A percentile compares a stretch with the other conserved stretches of the same genome.
phyloP scores from a whole-genome alignment of 2,888 invertebrate species.

The Lasius fuliginosus region DNA sequence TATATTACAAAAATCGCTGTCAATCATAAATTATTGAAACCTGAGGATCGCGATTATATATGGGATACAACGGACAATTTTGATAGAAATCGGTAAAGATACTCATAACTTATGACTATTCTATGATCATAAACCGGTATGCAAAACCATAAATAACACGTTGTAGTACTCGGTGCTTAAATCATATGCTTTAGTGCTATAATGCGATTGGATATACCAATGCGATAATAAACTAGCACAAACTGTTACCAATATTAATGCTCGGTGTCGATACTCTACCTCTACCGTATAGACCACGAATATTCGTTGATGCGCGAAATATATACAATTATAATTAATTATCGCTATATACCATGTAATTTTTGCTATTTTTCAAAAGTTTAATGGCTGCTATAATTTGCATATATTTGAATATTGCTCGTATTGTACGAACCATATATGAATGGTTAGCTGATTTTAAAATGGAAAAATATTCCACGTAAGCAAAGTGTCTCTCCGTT shows the following conservation, averaged over 20 bases:
- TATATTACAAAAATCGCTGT: background rate
- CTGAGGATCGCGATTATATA: background rate
- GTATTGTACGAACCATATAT: background rate
- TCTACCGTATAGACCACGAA: background rate
- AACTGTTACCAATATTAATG: background rate
- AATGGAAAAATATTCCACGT: background rate
- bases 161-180: conserved; percentile 9
- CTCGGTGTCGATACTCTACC: background rate
- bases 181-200: conserved; percentile 6
- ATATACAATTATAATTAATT: conserved; percentile 19
- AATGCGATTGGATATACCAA: background rate
- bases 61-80: background rate
- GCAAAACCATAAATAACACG: conserved; percentile 5
- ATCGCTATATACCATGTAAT: background rate
- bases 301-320: conserved; percentile 1
- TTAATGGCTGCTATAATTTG: background rate
- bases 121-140: background rate
- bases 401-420: conserved; percentile 20
- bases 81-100: background rate
- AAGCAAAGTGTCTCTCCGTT: background rate
- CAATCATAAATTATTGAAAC: background rate
- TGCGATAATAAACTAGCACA: conserved; percentile 2
- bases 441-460: background rate
- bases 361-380: background rate
- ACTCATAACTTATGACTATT: conserved; percentile 12